These are phyloP conservation scores for Halichoerus grypus DNA, from an alignment of 2,113 vertebrate genomes.

Conservation along the genomic window DNA sequence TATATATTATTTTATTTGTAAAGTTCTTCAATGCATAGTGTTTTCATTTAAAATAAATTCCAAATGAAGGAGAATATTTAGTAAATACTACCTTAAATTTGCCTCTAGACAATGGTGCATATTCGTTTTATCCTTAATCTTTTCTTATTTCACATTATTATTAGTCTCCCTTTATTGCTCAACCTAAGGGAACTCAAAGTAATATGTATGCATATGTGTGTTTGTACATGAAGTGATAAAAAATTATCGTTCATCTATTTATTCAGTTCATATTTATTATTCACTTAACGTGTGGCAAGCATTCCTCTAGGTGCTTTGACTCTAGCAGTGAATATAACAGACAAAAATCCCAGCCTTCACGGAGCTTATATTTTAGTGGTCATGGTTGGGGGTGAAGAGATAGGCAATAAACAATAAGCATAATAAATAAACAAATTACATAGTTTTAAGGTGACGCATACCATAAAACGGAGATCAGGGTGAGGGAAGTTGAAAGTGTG, in stretches of 20 bases:
- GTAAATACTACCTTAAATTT: conserved; percentile 33
- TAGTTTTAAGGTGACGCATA: background rate
- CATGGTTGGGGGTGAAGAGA: background rate
- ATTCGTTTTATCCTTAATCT: background rate
- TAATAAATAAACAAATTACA: background rate
- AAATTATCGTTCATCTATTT: background rate
- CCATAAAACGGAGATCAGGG: background rate
- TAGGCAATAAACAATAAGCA: background rate
- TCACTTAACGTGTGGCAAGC: background rate
- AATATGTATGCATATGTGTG: background rate
- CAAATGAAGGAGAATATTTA: background rate
- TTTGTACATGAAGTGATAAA: background rate
- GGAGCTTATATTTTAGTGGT: background rate
- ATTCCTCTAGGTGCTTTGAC: background rate
- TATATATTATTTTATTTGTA: background rate
- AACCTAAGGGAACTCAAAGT: background rate
- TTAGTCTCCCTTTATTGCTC: background rate
- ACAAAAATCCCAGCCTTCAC: background rate
- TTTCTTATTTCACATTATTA: background rate
- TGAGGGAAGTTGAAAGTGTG: background rate
- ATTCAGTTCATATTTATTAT: background rate
- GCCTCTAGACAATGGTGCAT: background rate
- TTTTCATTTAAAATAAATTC: conserved; percentile 36
- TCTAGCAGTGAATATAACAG: background rate
- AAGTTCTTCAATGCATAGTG: background rate